Evolutionary conservation across 2,113 vertebrate species (phyloP).

Genomic region (Syrmaticus mikado): DNA sequence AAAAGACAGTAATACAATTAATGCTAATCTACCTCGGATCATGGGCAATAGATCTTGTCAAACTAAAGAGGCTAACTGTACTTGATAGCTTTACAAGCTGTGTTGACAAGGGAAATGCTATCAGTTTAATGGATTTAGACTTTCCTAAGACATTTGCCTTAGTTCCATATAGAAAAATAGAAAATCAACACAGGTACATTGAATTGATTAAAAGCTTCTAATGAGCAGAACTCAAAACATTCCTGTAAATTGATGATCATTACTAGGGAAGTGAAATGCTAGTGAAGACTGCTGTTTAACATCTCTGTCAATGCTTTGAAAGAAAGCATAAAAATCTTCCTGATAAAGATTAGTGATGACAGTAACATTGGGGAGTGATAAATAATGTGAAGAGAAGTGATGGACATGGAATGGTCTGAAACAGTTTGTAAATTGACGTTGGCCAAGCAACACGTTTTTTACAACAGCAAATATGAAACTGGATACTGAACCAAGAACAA

Average conservation of each 20-base stretch:
- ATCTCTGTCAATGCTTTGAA: not conserved
- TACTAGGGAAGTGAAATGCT: not conserved
- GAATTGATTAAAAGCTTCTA: slow-evolving; percentile 40
- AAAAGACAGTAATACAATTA: slow-evolving; percentile 12
- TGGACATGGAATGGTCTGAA: not conserved
- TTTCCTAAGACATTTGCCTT: not conserved
- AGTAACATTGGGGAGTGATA: not conserved
- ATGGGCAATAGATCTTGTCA: not conserved
- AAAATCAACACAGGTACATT: slow-evolving; percentile 11
- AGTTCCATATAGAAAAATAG: not conserved
- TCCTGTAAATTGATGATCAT: slow-evolving; percentile 18
- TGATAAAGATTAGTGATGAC: not conserved
- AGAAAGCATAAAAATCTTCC: not conserved
- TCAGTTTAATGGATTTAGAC: not conserved
- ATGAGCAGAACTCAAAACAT: slow-evolving; percentile 29
- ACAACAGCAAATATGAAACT: not conserved
- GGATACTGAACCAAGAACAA: not conserved
- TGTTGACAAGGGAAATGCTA: not conserved
- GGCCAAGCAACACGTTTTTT: not conserved
- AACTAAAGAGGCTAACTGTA: not conserved
- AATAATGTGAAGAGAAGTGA: not conserved
- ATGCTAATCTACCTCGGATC: slow-evolving; percentile 24
- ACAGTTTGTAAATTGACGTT: not conserved
- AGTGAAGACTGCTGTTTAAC: not conserved
- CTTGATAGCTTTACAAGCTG: not conserved